These are phyloP conservation scores for Diacarnus erythraeanus DNA, from an alignment of 37 sponge, comb jelly and placozoan genomes.

Conservation along the genomic window DNA sequence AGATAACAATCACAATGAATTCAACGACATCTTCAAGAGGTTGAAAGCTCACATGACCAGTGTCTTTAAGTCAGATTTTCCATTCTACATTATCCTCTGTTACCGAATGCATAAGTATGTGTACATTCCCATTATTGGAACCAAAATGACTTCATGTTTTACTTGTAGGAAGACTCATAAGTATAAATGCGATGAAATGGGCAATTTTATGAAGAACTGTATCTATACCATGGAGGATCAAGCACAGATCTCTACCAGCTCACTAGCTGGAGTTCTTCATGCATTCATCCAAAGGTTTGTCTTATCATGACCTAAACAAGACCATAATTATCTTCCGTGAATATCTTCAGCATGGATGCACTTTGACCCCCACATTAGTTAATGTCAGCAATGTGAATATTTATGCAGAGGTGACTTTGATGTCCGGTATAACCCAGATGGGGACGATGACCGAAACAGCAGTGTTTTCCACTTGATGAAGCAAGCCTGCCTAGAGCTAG, in stretches of 20 bases:
- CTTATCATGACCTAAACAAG: too few species aligned
- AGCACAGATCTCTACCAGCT: not conserved
- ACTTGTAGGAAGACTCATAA: not conserved
- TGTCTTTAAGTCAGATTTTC: conserved; percentile 34
- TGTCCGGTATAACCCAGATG: conserved; percentile 26
- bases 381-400: too few species aligned
- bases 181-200: conserved; percentile 53
- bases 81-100: conserved; percentile 52
- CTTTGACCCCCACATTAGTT: too few species aligned
- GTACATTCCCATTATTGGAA: not conserved
- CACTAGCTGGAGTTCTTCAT: not conserved
- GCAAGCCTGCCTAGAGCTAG: conserved; percentile 44
- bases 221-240: conserved; percentile 25
- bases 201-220: conserved; percentile 20
- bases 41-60: conserved; percentile 10
- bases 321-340: too few species aligned
- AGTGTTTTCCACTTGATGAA: conserved; percentile 51
- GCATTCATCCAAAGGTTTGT: conserved; percentile 6
- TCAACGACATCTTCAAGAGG: conserved; percentile 34
- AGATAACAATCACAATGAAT: conserved; percentile 27
- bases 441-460: not conserved
- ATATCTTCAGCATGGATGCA: too few species aligned
- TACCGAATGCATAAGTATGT: conserved; percentile 38
- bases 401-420: conserved; percentile 46
- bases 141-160: not conserved